phyloP scores from a whole-genome alignment of 2,113 vertebrate genomes.

The Phalacrocorax aristotelis region DNA sequence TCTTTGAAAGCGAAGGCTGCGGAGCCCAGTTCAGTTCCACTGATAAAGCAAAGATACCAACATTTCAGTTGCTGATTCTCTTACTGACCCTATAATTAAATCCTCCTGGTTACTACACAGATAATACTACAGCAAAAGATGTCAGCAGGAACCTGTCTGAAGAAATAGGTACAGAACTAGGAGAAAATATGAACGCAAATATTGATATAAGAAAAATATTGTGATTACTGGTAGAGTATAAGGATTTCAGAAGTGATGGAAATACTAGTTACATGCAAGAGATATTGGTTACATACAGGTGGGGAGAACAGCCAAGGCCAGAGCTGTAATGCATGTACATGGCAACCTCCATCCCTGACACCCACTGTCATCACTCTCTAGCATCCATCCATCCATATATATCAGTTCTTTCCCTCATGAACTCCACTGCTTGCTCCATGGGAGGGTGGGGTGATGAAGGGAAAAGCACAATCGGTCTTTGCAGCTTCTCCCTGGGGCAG shows the following conservation, averaged over 20 bases:
- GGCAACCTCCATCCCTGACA: neutral
- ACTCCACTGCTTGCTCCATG: neutral
- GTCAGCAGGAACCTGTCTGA: neutral
- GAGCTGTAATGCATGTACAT: accelerated
- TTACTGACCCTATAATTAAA: neutral
- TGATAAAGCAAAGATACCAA: neutral
- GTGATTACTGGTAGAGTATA: neutral
- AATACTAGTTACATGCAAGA: neutral
- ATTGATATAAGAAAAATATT: accelerated
- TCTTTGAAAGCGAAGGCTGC: neutral
- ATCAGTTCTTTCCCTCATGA: neutral
- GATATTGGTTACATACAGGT: neutral
- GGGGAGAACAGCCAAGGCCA: neutral
- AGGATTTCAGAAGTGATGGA: neutral
- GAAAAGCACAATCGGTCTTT: neutral
- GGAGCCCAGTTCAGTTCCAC: neutral
- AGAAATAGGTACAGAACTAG: neutral
- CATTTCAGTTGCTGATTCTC: neutral
- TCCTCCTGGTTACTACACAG: neutral
- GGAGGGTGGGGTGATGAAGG: neutral
- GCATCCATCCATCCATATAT: no score
- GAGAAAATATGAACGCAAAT: neutral
- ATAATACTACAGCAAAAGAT: neutral
- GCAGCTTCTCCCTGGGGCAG: neutral
- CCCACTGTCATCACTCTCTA: neutral